Conservation (phyloP, 2,113 vertebrate genomes). For the Benthochromis sp. region DNA sequence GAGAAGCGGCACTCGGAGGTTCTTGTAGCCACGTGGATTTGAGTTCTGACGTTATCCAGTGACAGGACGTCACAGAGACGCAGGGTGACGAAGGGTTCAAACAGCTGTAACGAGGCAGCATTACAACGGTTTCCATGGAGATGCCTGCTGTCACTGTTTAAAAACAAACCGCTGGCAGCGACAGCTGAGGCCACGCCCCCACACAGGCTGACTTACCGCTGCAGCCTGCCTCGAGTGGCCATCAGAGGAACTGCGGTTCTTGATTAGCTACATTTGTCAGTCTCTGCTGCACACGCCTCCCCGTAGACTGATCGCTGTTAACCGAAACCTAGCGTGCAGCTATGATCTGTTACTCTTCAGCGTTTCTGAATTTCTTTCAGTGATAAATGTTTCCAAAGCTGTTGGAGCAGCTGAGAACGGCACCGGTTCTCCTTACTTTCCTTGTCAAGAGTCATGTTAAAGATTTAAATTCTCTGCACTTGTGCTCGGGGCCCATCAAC, state of each 20-base stretch:
- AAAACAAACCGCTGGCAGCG: not conserved
- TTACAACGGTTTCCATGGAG: not conserved
- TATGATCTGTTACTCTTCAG: not conserved
- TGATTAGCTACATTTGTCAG: not conserved
- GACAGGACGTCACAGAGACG: not conserved
- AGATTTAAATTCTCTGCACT: not conserved
- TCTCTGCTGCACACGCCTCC: not conserved
- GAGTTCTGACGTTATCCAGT: not conserved
- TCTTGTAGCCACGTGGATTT: accelerated
- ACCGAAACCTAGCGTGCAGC: not conserved
- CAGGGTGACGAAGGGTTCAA: not conserved
- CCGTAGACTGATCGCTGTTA: not conserved
- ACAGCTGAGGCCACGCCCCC: not conserved
- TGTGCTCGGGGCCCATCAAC: accelerated
- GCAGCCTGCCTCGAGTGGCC: not conserved
- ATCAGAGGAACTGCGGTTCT: not conserved
- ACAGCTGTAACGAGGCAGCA: not conserved
- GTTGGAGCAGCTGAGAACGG: not conserved
- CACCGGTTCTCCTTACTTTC: not conserved
- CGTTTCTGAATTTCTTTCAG: not conserved
- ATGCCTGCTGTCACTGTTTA: not conserved
- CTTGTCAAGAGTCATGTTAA: not conserved
- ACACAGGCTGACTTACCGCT: not conserved
- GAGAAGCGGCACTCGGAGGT: accelerated
- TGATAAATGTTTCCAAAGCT: not conserved